These are phyloP conservation scores for Apodemia mormo DNA, from an alignment of 2,888 invertebrate genomes.

Conservation along the genomic window DNA sequence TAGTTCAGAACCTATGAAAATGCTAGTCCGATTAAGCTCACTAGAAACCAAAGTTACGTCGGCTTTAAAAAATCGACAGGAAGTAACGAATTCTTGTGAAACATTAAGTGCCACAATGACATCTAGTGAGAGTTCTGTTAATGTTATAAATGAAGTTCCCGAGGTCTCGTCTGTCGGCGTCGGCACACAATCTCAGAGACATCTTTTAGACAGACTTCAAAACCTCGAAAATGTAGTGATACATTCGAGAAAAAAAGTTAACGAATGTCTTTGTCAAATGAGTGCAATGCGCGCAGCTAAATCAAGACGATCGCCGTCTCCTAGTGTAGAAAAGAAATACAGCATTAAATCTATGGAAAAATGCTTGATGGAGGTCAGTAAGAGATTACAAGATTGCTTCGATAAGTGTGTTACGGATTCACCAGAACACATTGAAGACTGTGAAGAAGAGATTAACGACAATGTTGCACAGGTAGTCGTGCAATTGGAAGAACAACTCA, in stretches of 20 bases:
- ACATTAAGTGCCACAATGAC: constrained; percentile 72
- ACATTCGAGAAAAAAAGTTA: constrained; percentile 85
- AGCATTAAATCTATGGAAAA: constrained; percentile 84
- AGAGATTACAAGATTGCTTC: constrained; percentile 82
- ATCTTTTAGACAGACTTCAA: constrained; percentile 81
- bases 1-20: constrained; percentile 90
- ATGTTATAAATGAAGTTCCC: constrained; percentile 51
- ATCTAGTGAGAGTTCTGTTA: constrained; percentile 61
- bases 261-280: constrained; percentile 85
- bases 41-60: constrained; percentile 89
- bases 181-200: constrained; percentile 76
- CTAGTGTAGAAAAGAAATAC: constrained; percentile 84
- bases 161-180: constrained; percentile 64
- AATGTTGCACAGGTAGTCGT: constrained; percentile 83
- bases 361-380: constrained; percentile 83
- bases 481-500: constrained; percentile 85
- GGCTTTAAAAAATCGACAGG: constrained; percentile 72
- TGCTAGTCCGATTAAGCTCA: constrained; percentile 87
- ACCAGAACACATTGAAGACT: constrained; percentile 52
- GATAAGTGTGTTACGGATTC: constrained; percentile 80
- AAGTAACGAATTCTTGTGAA: constrained; percentile 80
- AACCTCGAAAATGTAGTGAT: constrained; percentile 83
- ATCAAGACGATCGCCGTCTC: constrained; percentile 84
- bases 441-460: constrained; percentile 60
- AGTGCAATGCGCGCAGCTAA: constrained; percentile 83